phyloP scores from a whole-genome alignment of 2,113 vertebrate genomes.

The Chloebia gouldiae region DNA sequence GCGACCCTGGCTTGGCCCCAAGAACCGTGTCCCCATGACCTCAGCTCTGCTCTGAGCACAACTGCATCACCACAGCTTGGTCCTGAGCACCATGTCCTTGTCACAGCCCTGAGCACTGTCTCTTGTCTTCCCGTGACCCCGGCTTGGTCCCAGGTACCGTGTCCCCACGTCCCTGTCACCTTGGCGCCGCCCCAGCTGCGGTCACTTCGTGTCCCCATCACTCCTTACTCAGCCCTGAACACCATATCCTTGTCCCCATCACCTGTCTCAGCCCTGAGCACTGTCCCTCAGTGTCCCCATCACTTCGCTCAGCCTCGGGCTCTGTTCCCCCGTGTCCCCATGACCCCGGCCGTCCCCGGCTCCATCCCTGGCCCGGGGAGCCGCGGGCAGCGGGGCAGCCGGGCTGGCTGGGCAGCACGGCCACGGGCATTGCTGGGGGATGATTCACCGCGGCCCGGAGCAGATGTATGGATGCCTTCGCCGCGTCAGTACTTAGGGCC shows the following conservation, averaged over 20 bases:
- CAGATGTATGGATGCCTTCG: constrained; percentile 8
- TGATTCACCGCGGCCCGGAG: constrained; percentile 42
- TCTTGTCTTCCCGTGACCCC: not conserved
- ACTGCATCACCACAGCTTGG: not conserved
- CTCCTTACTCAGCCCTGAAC: not conserved
- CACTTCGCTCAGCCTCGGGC: not conserved
- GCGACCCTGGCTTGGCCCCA: not conserved
- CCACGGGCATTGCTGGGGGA: not conserved
- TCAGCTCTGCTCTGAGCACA: not conserved
- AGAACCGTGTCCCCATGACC: not conserved
- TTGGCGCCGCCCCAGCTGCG: fast-evolving
- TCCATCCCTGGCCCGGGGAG: not conserved
- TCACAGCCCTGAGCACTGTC: not conserved
- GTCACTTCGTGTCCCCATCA: not conserved
- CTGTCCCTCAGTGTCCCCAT: not conserved
- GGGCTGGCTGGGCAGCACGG: not conserved
- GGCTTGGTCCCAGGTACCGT: too few relatives aligned
- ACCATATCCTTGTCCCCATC: not conserved
- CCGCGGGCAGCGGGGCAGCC: not conserved
- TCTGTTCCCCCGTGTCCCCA: not conserved
- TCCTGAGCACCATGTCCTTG: not conserved
- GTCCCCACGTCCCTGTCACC: not conserved
- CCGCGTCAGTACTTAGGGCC: constrained; percentile 40
- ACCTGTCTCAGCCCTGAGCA: not conserved
- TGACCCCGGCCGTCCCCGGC: not conserved